Evolutionary conservation across 2,113 vertebrate species (phyloP), one percentile per base, ranked within the genome.

Genomic region (Eurypyga helias): DNA sequence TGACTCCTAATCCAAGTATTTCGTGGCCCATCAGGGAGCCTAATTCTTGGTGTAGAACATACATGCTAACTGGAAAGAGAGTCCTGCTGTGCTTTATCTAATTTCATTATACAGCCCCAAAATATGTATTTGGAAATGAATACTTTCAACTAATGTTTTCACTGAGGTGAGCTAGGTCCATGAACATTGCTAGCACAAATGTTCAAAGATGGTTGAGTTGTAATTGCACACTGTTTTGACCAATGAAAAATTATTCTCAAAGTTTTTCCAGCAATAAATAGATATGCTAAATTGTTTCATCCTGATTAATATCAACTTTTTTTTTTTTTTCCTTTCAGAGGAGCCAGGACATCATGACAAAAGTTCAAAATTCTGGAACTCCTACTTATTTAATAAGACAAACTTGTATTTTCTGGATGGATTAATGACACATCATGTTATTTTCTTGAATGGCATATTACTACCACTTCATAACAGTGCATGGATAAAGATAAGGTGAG

Each of bases 1-100:
- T 81, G 62, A 76, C 26, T 89, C 57, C 31, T 91, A 93, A 69
- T 71, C 29, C 67, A 61, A 88, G 67, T 64, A 89, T 71, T 90
- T 86, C 2, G 3, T 43, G 60, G 78, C 46, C 24, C 69, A 51
- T 70, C 62, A 86, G 58, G 64, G 23, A 89, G 23, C 21, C 8
- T 51, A 78, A 55, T 52, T 92, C 51, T 92, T 61, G 11, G 14
- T 38, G 9, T 20, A 83, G 46, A 80, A 73, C 0, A 6, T 55
- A 54, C 16, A 77, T 20, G 29, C 13, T 70, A 67, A 55, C 38
- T 58, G 51, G n/a, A 86, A 93, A 90, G 20, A 10, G 33, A 67
- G 10, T 75, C 60, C 14, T 89, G 31, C 34, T 71, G 57, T 41
- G 31, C 9, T 89, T 88, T 77, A 38, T 41, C 43, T 71, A 21